These are phyloP conservation scores for Caenorhabditis doughertyi DNA, from an alignment of 2,888 invertebrate species.

Conservation along the genomic window DNA sequence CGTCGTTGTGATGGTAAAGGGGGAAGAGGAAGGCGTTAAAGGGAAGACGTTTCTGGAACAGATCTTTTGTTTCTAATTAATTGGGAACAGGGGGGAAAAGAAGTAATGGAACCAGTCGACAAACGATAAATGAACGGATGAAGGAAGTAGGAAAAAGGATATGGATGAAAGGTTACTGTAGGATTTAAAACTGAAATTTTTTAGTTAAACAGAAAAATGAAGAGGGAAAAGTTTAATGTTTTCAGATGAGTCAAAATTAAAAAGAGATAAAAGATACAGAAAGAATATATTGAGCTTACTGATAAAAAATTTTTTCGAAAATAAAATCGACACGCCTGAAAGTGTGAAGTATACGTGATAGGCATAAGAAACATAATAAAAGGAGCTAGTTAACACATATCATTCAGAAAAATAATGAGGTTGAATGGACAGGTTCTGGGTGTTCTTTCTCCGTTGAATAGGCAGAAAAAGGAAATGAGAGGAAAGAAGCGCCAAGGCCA, in stretches of 20 bases:
- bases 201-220: not conserved
- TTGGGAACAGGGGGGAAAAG: slow-evolving; percentile 14
- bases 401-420: slow-evolving; percentile 13
- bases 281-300: no score
- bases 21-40: not conserved
- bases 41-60: slow-evolving; percentile 45
- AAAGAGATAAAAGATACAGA: not conserved
- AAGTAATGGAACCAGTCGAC: slow-evolving; percentile 50
- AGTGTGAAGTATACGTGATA: slow-evolving; percentile 16
- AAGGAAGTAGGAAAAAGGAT: not conserved
- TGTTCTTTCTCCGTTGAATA: slow-evolving; percentile 34
- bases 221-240: not conserved
- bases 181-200: not conserved
- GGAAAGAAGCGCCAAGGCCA: slow-evolving; percentile 32
- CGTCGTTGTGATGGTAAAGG: not conserved
- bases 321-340: no score
- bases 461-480: not conserved
- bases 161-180: slow-evolving; percentile 1
- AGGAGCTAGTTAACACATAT: slow-evolving; percentile 29
- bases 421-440: slow-evolving; percentile 41
- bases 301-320: no score
- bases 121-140: slow-evolving; percentile 20
- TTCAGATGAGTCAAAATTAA: not conserved
- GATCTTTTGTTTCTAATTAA: slow-evolving; percentile 37
- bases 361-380: slow-evolving; percentile 5